Evolutionary conservation across 2,797 vertebrate species (phyloP).

Genomic region (Chiloscyllium punctatum): DNA sequence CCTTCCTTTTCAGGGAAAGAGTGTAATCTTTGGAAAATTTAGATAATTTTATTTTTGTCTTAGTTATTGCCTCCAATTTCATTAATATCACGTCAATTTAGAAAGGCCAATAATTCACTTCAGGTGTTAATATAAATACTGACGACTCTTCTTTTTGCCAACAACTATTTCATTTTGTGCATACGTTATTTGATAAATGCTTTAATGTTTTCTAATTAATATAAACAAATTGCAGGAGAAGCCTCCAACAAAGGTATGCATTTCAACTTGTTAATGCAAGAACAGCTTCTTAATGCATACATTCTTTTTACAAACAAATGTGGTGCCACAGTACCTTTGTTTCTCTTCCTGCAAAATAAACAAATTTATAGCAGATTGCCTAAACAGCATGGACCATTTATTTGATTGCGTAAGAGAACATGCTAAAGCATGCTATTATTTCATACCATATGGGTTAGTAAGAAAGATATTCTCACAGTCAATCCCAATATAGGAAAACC

Average conservation of each 20-base stretch:
- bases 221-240: not conserved
- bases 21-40: not conserved
- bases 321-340: not conserved
- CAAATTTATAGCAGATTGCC: not conserved
- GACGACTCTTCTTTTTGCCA: not conserved
- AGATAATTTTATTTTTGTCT: not conserved
- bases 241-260: not conserved
- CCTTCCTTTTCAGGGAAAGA: not conserved
- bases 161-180: not conserved
- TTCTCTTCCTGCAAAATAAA: not conserved
- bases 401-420: not conserved
- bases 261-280: not conserved
- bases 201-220: not conserved
- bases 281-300: not conserved
- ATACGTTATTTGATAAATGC: not conserved
- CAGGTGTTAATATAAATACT: not conserved
- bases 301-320: not conserved
- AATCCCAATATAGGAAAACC: not conserved
- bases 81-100: not conserved
- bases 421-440: not conserved
- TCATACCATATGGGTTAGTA: not conserved
- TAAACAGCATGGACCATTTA: not conserved
- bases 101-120: not conserved
- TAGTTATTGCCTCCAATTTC: not conserved
- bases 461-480: not conserved